Evolutionary conservation across 2,888 invertebrate genomes (phyloP).

Genomic region (Heliconius ethilla): DNA sequence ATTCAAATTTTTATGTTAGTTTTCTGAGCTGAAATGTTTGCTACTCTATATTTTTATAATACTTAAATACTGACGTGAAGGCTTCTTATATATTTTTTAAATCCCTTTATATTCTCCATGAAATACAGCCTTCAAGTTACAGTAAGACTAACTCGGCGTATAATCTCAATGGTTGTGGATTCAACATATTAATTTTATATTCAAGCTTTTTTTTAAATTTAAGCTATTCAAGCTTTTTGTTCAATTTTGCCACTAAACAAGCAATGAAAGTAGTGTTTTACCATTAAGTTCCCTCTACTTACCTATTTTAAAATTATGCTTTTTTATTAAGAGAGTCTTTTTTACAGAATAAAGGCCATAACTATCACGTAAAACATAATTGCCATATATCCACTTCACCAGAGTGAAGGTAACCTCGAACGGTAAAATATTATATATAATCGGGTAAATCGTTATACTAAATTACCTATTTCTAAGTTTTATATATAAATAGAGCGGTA

Average conservation of each 20-base stretch:
- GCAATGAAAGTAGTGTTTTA: background rate
- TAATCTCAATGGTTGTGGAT: too few relatives aligned
- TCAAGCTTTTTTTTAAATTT: too few relatives aligned
- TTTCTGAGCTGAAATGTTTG: too few relatives aligned
- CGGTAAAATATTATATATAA: constrained; percentile 8
- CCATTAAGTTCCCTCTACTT: background rate
- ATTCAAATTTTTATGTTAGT: too few relatives aligned
- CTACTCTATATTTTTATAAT: too few relatives aligned
- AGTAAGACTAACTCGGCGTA: too few relatives aligned
- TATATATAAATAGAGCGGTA: constrained; percentile 2
- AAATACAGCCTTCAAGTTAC: too few relatives aligned
- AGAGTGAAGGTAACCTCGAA: constrained; percentile 7
- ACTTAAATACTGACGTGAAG: too few relatives aligned
- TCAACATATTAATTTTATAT: too few relatives aligned
- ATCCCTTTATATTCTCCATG: too few relatives aligned
- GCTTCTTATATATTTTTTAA: too few relatives aligned
- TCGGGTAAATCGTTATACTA: background rate
- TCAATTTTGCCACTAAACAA: background rate
- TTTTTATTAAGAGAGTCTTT: background rate
- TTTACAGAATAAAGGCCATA: background rate
- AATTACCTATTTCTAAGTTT: constrained; percentile 6
- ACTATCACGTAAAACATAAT: background rate
- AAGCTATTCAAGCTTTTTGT: too few relatives aligned
- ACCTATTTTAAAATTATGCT: background rate
- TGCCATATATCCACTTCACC: constrained; percentile 8